These are phyloP conservation scores for Xyliphius kryptos DNA, from an alignment of 2,113 vertebrate species.

Conservation along the genomic window DNA sequence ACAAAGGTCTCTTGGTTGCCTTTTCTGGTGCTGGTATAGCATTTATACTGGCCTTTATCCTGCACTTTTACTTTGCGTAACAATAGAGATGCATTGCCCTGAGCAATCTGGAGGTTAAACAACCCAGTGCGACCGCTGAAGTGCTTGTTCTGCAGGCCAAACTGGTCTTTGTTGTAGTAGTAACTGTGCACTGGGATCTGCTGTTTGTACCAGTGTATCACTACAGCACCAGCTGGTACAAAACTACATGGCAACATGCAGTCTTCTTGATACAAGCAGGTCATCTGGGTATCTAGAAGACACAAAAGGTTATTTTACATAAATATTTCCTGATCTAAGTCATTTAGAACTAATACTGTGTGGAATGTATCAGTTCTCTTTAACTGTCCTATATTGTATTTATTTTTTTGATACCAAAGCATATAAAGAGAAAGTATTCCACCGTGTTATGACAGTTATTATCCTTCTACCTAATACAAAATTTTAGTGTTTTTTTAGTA, in stretches of 20 bases:
- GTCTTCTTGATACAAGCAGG: slow-evolving; percentile 66
- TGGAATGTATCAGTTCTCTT: too few species aligned
- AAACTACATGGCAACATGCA: slow-evolving; percentile 72
- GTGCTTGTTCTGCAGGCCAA: slow-evolving; percentile 56
- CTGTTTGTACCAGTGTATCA: slow-evolving; percentile 77
- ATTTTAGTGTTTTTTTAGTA: too few species aligned
- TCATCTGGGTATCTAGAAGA: slow-evolving; percentile 53
- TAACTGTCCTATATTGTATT: too few species aligned
- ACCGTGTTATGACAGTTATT: too few species aligned
- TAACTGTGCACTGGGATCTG: slow-evolving; percentile 68
- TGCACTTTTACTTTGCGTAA: slow-evolving; percentile 60
- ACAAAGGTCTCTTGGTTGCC: slow-evolving; percentile 57
- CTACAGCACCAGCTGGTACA: slow-evolving; percentile 53
- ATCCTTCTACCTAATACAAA: too few species aligned
- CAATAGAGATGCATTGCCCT: slow-evolving; percentile 73
- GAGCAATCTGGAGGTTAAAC: slow-evolving; percentile 61
- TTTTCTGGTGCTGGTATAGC: slow-evolving; percentile 67
- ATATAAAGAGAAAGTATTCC: too few species aligned
- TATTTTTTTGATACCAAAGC: too few species aligned
- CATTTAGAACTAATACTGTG: too few species aligned
- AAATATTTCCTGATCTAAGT: too few species aligned
- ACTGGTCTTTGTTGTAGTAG: slow-evolving; percentile 65
- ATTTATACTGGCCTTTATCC: slow-evolving; percentile 67
- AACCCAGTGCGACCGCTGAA: slow-evolving; percentile 67
- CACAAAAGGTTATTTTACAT: too few species aligned